A percentile compares a stretch with the other conserved stretches of the same genome.
phyloP scores from a whole-genome alignment of 2,113 vertebrate species.

The Plectropomus leopardus region DNA sequence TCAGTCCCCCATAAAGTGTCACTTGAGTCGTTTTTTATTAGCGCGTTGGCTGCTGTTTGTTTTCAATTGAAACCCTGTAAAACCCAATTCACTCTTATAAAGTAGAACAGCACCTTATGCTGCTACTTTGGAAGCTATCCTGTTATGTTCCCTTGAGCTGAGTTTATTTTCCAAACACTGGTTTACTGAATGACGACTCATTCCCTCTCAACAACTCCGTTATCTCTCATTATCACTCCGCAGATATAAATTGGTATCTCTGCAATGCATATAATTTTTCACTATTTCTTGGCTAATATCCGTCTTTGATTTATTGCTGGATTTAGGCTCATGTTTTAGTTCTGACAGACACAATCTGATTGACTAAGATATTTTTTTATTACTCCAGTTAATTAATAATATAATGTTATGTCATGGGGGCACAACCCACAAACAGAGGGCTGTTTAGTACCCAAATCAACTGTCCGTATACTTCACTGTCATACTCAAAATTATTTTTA shows the following conservation, averaged over 20 bases:
- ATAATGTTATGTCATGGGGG: neutral
- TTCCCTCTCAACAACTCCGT: neutral
- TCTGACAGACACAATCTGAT: slow-evolving; percentile 8
- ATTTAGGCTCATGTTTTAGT: neutral
- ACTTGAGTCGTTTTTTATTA: neutral
- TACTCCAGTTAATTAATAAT: neutral
- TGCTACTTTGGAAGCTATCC: slow-evolving; percentile 6
- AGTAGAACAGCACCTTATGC: slow-evolving; percentile 20
- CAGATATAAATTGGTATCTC: neutral
- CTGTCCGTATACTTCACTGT: neutral
- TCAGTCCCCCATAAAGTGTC: slow-evolving; percentile 2
- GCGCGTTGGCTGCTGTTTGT: neutral
- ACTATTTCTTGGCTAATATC: neutral
- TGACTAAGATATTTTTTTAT: neutral
- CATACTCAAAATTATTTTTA: neutral
- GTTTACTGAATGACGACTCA: neutral
- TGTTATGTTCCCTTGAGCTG: neutral
- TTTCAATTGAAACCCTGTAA: slow-evolving; percentile 41
- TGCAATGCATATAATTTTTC: too few species aligned
- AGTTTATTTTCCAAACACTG: slow-evolving; percentile 32
- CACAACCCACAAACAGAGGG: neutral
- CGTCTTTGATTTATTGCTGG: too few species aligned
- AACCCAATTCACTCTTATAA: slow-evolving; percentile 27
- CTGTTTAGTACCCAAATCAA: neutral
- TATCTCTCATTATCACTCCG: neutral